Percentiles rank a stretch among this genome's conserved stretches.
Evolutionary conservation across 1,140 invertebrate species (phyloP).

Genomic region (Trichomalopsis sarcophagae): DNA sequence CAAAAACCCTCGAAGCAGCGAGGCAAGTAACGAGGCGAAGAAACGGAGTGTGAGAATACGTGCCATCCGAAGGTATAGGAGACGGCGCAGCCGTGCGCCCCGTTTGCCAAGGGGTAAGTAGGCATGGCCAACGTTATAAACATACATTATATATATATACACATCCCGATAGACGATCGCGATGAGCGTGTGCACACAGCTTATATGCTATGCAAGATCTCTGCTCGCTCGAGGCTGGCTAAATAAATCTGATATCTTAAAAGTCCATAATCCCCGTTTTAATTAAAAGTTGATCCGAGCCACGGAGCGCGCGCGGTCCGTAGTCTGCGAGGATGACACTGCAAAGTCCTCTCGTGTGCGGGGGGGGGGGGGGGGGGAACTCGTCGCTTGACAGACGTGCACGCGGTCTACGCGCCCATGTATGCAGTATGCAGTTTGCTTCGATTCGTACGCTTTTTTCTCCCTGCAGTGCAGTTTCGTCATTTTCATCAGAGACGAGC

Average conservation of each 20-base stretch:
- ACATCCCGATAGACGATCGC: background rate
- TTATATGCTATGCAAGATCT: background rate
- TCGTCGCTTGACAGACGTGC: background rate
- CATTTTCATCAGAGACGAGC: too few relatives aligned
- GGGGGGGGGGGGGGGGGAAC: background rate
- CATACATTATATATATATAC: background rate
- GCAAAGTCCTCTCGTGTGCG: background rate
- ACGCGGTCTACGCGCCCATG: background rate
- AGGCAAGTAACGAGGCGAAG: background rate
- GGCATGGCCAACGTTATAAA: background rate
- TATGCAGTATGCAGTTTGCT: background rate
- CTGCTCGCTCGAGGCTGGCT: background rate
- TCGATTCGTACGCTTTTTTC: background rate
- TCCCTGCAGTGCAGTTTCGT: too few relatives aligned
- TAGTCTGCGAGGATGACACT: background rate
- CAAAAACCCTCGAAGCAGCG: background rate
- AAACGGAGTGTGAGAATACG: background rate
- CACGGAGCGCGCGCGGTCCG: too few relatives aligned
- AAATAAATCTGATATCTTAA: constrained; percentile 2
- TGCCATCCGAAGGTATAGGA: background rate
- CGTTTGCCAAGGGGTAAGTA: background rate
- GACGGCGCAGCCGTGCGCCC: background rate
- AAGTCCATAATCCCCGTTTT: constrained; percentile 1
- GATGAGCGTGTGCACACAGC: background rate
- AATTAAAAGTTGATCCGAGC: constrained; percentile 1